A percentile compares a stretch with the other conserved stretches of the same genome.
phyloP scores from a whole-genome alignment of 35 echinoderm and acorn worm species.

The Apostichopus californicus region DNA sequence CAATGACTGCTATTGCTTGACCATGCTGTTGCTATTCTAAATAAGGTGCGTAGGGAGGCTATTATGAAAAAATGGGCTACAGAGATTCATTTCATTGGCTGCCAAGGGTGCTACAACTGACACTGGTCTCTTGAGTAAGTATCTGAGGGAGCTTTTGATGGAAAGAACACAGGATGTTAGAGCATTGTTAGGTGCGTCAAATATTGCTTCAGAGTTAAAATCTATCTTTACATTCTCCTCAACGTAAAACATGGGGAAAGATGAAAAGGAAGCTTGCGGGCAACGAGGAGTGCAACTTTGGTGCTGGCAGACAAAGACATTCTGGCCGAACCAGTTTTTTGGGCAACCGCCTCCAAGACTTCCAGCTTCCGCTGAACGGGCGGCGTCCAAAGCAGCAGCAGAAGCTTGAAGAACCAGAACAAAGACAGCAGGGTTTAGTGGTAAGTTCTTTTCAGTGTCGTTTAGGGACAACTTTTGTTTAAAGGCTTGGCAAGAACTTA shows the following conservation, averaged over 20 bases:
- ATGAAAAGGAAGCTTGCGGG: background rate
- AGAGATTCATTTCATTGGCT: background rate
- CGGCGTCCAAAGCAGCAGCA: constrained; percentile 7
- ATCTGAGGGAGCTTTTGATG: background rate
- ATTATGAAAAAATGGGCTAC: constrained; percentile 10
- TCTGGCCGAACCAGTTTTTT: constrained; percentile 9
- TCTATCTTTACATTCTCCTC: background rate
- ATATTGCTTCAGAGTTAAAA: constrained; percentile 2
- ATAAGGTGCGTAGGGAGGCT: constrained; percentile 16
- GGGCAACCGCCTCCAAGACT: background rate
- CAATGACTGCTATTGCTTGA: constrained; percentile 16
- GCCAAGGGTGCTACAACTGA: constrained; percentile 1
- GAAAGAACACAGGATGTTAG: constrained; percentile 34
- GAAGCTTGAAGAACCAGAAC: constrained; percentile 17
- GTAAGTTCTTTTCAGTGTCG: background rate
- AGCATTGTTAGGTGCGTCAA: constrained; percentile 9
- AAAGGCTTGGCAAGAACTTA: background rate
- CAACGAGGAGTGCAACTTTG: background rate
- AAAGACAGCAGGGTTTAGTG: background rate
- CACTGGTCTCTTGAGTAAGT: constrained; percentile 21
- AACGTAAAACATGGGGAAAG: background rate
- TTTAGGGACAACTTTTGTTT: constrained; percentile 10
- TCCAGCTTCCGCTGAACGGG: background rate
- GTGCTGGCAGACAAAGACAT: constrained; percentile 18
- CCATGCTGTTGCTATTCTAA: constrained; percentile 16